Evolutionary conservation across 1,140 invertebrate genomes (phyloP), one percentile per base, ranked within the genome.

Genomic region (Solen grandis): DNA sequence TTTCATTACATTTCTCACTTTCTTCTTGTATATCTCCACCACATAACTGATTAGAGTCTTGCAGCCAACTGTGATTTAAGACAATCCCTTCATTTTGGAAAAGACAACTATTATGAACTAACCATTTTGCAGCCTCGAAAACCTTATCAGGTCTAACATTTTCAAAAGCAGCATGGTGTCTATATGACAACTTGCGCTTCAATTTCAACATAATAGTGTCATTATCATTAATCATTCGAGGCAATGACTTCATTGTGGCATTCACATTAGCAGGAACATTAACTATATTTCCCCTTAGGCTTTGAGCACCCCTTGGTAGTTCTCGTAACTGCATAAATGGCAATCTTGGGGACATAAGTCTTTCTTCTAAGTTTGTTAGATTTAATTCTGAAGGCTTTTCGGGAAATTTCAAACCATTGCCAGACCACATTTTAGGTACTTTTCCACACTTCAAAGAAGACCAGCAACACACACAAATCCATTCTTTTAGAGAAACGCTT

Each of bases 321-420:
- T 62, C 55, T 46, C 81, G 55, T 14, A 86, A 70, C 75, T 86
- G 79, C 80, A 86, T 84, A 74, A 84, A 86, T 35, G 82, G 85
- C 5, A 86, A 62, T 38, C 72, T 75, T 29, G 72, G 72, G 1
- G 59, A 62, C 14, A 62, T 59, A 10, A 62, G 19, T 50, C 72
- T 75, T 31, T 75, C 72, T 50, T 62, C 72, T 29, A 75, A 63
- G 22, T 36, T 59, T 13, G 54, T 62, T 25, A 86, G 36, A 5
- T 84, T 35, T 14, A 84, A 46, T 41, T 79, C 69, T n/a, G 16
- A 4, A 41, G 75, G 78, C 54, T 59, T 83, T 59, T 38, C 27
- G 16, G 81, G 81, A 50, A 83, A 85, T 14, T 55, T 27, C 60
- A 85, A 68, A 16, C 77, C 73, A 68, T 85, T 85, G 2, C 31